Evolutionary conservation across 2,113 vertebrate genomes (phyloP), one percentile per base, ranked within the genome.

Genomic region (Orcinus orca): DNA sequence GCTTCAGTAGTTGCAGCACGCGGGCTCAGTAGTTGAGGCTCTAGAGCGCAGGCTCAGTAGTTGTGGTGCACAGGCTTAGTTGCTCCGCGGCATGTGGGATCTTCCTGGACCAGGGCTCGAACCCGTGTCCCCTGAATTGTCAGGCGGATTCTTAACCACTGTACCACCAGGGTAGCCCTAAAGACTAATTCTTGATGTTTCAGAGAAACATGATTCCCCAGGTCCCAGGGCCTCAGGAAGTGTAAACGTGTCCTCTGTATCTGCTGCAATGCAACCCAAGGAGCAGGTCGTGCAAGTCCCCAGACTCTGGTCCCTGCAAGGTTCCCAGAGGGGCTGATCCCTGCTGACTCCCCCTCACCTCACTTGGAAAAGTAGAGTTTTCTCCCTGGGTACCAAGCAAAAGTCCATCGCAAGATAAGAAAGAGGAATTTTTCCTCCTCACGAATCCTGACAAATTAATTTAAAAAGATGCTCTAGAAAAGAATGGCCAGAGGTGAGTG

Each of bases 401-500:
- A 92, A 83, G 15, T 17, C 41, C 50, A 18, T 4, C 8, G 2
- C 47, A 84, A 76, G 62, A 73, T 44, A 91, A 90, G 21, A 53
- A 85, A 89, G 84, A 87, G 15, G 31, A 53, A 84, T 76, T 88
- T 53, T 70, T 50, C 47, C 14, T 86, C 11, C 25, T 86, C 63
- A 55, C 65, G 73, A 58, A 96, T 83, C 38, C 63, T 83, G 29
- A 73, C 55, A 58, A 50, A 29, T 90, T 76, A 73, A 14, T 80
- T 90, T 92, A 17, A 31, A 73, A 97, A 92, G 38, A 90, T 74
- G 38, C 13, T 68, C 17, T 71, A 58, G n/a, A 26, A 88, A 93
- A 60, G 71, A 88, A 85, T 7, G 23, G 50, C n/a, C n/a, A 67
- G 21, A 38, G 15, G 15, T 50, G 33, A 55, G 15, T 2, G 31